Percentiles rank a stretch among this genome's conserved stretches.
phyloP scores from a whole-genome alignment of 2,888 invertebrate species.

The Cerastis leucographa region DNA sequence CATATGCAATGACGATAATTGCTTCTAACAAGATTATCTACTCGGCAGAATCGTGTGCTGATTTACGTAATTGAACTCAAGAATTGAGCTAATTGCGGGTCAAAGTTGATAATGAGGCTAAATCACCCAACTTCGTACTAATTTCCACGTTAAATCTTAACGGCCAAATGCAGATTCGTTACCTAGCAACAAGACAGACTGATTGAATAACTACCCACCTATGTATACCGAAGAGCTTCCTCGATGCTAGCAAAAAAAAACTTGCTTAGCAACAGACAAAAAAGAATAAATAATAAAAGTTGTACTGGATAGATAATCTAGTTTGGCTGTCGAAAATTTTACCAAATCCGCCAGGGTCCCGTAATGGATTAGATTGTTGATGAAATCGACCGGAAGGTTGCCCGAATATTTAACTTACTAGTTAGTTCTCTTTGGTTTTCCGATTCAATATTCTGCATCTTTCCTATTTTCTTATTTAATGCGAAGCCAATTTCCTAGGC shows the following conservation, averaged over 20 bases:
- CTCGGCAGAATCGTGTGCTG: conserved; percentile 53
- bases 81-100: conserved; percentile 60
- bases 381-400: conserved; percentile 58
- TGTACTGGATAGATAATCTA: conserved; percentile 67
- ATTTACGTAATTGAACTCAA: conserved; percentile 63
- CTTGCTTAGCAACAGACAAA: conserved; percentile 63
- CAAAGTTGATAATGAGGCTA: conserved; percentile 57
- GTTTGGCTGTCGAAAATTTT: conserved; percentile 67
- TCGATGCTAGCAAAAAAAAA: conserved; percentile 63
- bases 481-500: conserved; percentile 22
- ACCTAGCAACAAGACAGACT: conserved; percentile 55
- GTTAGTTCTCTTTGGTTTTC: conserved; percentile 35
- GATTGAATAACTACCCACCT: conserved; percentile 58
- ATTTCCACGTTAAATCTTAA: conserved; percentile 40
- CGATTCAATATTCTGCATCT: conserved; percentile 28
- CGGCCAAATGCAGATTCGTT: conserved; percentile 54
- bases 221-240: conserved; percentile 59
- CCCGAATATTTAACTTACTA: conserved; percentile 41
- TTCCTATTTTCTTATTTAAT: conserved; percentile 33
- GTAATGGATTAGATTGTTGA: conserved; percentile 68
- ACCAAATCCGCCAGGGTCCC: conserved; percentile 54
- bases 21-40: conserved; percentile 64
- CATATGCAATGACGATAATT: conserved; percentile 60
- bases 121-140: conserved; percentile 36
- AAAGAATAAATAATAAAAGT: conserved; percentile 63